Evolutionary conservation across 2,797 vertebrate species (phyloP).

Genomic region (Bryconaethiops microstoma): DNA sequence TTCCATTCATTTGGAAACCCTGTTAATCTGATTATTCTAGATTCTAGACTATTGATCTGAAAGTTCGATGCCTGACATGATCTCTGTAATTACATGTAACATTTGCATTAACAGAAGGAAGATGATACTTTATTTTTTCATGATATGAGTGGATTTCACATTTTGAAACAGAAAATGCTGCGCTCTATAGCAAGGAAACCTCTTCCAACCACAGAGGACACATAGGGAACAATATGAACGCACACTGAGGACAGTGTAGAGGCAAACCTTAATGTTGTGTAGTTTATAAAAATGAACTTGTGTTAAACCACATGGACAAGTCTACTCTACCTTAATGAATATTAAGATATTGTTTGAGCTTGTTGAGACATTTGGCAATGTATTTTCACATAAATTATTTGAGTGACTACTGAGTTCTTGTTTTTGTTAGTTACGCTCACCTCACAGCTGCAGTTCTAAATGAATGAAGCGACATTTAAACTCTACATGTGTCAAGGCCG

Average conservation of each 20-base stretch:
- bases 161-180: neutral
- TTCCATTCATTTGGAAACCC: neutral
- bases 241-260: neutral
- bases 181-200: neutral
- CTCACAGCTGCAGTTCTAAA: no score
- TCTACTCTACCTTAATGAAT: no score
- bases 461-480: no score
- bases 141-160: neutral
- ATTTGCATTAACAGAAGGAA: neutral
- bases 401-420: no score
- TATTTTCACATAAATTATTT: no score
- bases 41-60: neutral
- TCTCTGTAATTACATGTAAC: neutral
- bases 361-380: no score
- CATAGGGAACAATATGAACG: constrained; percentile 34
- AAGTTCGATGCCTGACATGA: neutral
- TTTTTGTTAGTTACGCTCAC: no score
- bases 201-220: neutral
- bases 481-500: no score
- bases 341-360: no score
- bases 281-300: no score
- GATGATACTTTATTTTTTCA: neutral
- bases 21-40: neutral
- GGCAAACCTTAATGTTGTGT: no score
- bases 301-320: no score